Percentiles rank a stretch among this genome's conserved stretches.
Evolutionary conservation across 2,888 invertebrate genomes (phyloP).

Genomic region (Drosophila cognata): DNA sequence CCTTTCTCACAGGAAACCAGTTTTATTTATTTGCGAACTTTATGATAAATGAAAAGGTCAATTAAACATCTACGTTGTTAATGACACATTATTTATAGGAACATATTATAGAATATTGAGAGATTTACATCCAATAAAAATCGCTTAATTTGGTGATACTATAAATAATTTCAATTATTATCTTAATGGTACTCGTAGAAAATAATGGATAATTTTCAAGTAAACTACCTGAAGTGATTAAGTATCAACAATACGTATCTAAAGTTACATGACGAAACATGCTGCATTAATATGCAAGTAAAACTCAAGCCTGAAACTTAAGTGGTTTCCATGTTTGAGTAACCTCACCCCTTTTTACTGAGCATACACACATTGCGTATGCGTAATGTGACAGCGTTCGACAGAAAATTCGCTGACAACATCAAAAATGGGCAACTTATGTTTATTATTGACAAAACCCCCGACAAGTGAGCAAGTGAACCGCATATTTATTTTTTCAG

Average conservation of each 20-base stretch:
- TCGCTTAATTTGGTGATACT: neutral
- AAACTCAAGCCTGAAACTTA: neutral
- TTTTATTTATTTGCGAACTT: neutral
- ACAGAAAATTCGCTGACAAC: slow-evolving; percentile 67
- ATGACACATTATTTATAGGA: neutral
- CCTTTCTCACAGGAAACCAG: neutral
- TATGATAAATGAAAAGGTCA: neutral
- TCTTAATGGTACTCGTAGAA: neutral
- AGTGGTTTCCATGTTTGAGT: slow-evolving; percentile 13
- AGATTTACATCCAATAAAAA: neutral
- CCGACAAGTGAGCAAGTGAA: slow-evolving; percentile 40
- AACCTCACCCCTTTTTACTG: neutral
- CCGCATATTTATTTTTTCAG: slow-evolving; percentile 3
- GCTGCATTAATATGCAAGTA: neutral
- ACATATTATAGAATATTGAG: neutral
- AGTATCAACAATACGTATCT: neutral
- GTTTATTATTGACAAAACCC: slow-evolving; percentile 73
- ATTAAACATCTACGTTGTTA: neutral
- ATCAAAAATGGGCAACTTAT: slow-evolving; percentile 71
- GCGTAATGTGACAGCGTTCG: slow-evolving; percentile 52
- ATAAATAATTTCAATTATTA: neutral
- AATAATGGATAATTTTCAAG: neutral
- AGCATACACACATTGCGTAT: slow-evolving; percentile 50
- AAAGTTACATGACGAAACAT: neutral
- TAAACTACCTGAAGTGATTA: neutral